Conservation (phyloP, 1,140 invertebrate species). For the Ooceraea biroi region DNA sequence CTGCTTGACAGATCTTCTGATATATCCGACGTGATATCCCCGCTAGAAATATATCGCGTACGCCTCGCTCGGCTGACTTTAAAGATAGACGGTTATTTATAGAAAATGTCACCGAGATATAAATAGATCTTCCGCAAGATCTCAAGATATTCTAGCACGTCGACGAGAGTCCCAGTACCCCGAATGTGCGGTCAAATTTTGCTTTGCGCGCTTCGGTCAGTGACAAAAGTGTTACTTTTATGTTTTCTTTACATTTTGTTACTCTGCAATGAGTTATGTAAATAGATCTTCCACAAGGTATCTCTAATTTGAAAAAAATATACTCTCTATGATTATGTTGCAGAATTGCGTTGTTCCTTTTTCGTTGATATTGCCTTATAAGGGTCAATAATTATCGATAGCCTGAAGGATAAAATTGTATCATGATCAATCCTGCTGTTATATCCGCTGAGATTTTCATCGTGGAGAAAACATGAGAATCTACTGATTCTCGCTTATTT, state of each 20-base stretch:
- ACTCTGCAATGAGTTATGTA: neutral
- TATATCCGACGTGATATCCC: constrained; percentile 48
- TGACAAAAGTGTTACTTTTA: constrained; percentile 13
- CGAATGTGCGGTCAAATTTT: constrained; percentile 13
- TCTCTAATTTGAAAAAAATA: too few relatives aligned
- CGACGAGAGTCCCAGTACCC: neutral
- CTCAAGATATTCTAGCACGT: constrained; percentile 37
- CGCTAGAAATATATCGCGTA: constrained; percentile 41
- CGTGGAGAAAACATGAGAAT: too few relatives aligned
- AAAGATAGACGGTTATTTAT: constrained; percentile 63
- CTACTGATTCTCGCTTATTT: too few relatives aligned
- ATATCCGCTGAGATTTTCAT: too few relatives aligned
- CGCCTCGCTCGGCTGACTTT: constrained; percentile 38
- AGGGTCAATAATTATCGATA: too few relatives aligned
- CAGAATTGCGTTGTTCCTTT: too few relatives aligned
- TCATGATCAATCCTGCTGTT: too few relatives aligned
- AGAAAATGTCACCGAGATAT: constrained; percentile 52
- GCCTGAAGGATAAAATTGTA: too few relatives aligned
- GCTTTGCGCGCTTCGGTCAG: constrained; percentile 21
- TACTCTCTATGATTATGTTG: too few relatives aligned
- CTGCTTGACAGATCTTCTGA: constrained; percentile 52
- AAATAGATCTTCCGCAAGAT: constrained; percentile 46
- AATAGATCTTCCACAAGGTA: too few relatives aligned
- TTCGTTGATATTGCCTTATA: too few relatives aligned
- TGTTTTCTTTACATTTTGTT: too few relatives aligned